Evolutionary conservation across 2,888 invertebrate genomes (phyloP).

Genomic region (Pasiphila rectangulata): DNA sequence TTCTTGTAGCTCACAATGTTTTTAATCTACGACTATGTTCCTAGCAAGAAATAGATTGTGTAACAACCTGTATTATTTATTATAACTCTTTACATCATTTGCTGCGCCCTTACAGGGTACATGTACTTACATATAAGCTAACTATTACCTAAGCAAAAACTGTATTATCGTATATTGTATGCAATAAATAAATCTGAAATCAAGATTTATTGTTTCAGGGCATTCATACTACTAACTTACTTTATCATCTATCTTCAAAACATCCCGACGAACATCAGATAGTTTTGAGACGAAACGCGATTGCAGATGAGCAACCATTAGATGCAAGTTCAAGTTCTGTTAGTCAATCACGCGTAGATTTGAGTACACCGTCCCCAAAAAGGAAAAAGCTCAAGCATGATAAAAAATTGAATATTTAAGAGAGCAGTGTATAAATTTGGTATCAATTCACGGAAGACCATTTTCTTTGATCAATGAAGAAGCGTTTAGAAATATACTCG

Average conservation of each 20-base stretch:
- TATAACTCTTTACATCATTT: no score
- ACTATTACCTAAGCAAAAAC: no score
- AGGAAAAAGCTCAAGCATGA: no score
- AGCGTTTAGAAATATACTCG: slow-evolving; percentile 18
- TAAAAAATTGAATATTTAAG: no score
- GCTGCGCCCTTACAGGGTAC: no score
- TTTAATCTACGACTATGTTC: no score
- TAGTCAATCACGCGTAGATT: neutral
- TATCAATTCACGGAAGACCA: slow-evolving; percentile 21
- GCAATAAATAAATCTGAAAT: no score
- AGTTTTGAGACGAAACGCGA: neutral
- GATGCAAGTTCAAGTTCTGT: slow-evolving; percentile 1
- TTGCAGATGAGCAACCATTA: slow-evolving; percentile 1
- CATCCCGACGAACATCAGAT: neutral
- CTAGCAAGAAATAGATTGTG: no score
- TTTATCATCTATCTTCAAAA: neutral
- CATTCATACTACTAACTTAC: neutral
- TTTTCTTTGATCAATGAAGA: slow-evolving; percentile 18
- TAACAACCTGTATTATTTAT: no score
- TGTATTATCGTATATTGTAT: no score
- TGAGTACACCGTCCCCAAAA: neutral
- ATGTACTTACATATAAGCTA: no score
- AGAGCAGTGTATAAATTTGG: slow-evolving; percentile 7
- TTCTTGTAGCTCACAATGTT: no score
- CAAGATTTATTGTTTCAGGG: neutral